phyloP scores from a whole-genome alignment of 2,797 vertebrate genomes.

The Pempheris klunzingeri region DNA sequence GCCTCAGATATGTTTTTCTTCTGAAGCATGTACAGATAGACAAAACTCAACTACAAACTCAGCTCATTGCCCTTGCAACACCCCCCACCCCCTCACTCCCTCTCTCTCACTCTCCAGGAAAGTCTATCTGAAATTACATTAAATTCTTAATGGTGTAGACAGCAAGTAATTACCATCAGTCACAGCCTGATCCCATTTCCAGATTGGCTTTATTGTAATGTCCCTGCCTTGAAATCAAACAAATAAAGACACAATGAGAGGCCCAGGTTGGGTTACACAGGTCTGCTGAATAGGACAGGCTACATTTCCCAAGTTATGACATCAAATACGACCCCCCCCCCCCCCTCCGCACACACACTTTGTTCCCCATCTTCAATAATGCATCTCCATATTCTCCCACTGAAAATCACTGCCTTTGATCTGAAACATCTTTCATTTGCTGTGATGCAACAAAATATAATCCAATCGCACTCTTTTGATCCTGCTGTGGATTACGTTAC shows the following conservation, averaged over 20 bases:
- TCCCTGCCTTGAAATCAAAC: conserved; percentile 87
- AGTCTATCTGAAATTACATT: conserved; percentile 95
- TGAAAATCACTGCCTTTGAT: conserved; percentile 88
- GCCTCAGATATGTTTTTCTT: conserved; percentile 9
- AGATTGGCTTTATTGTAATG: conserved; percentile 87
- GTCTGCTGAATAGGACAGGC: conserved; percentile 83
- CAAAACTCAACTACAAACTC: conserved; percentile 11
- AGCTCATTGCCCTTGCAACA: conserved; percentile 10
- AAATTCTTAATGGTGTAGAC: conserved; percentile 94
- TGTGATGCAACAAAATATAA: conserved; percentile 84
- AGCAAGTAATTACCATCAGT: conserved; percentile 91
- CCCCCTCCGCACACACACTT: conserved; percentile 41
- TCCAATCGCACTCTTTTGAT: conserved; percentile 81
- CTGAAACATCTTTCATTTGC: conserved; percentile 80
- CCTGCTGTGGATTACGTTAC: conserved; percentile 82
- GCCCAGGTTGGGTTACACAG: conserved; percentile 80
- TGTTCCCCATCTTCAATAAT: conserved; percentile 88
- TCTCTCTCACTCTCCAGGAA: conserved; percentile 80
- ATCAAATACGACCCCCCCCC: conserved; percentile 82
- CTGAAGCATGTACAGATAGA: conserved; percentile 4
- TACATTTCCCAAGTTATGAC: conserved; percentile 87
- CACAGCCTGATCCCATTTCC: conserved; percentile 91
- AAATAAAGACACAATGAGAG: conserved; percentile 88
- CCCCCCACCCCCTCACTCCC: conserved; percentile 14
- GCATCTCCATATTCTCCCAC: conserved; percentile 82